Base-by-base conservation (phyloP, 2,797 vertebrate genomes). In the Sebastes trivittatus region DNA sequence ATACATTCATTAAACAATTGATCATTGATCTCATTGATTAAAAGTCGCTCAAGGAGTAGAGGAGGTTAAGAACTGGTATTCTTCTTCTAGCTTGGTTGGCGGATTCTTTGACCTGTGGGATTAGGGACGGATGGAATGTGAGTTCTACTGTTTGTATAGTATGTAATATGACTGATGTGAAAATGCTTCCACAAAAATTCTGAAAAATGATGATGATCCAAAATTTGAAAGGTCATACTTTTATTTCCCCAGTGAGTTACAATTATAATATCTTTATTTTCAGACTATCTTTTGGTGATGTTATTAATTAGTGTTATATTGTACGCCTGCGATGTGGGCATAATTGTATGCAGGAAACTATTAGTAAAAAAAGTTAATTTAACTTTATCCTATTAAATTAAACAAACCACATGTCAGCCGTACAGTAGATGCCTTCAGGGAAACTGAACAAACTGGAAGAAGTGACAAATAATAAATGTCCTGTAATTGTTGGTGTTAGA, bases 401-500 rank as follows among this genome's bases (percentile, higher is more conserved):
- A 54, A 34, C 13, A 20, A 25, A 42, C 13, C 18, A 6, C 66
- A 22, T 60, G 29, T 64, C 9, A 30, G 11, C 9, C 7, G 4
- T 52, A 27, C 34, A 52, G 52, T n/a, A 10, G 3, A 9, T 55
- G 38, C 25, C 49, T 20, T 77, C 36, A 49, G n/a, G 20, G n/a
- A 72, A 23, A 66, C 58, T 63, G 25, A 16, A 56, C 68, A 73
- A 77, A 74, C 70, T 46, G 7, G 22, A 3, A 61, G 25, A 77
- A 61, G 18, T 78, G 76, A 82, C 72, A 85, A 83, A 86, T 81
- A 82, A 80, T 83, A 64, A 71, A 85, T 79, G 76, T 49, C 56
- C 56, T 83, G 65, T 86, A 81, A 87, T 82, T 88, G 89, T 80
- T 90, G 67, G 38, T 72, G n/a, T 73, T 46, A 46, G 70, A 75